Conservation (phyloP, 2,113 vertebrate species). For the Thunnus maccoyii region DNA sequence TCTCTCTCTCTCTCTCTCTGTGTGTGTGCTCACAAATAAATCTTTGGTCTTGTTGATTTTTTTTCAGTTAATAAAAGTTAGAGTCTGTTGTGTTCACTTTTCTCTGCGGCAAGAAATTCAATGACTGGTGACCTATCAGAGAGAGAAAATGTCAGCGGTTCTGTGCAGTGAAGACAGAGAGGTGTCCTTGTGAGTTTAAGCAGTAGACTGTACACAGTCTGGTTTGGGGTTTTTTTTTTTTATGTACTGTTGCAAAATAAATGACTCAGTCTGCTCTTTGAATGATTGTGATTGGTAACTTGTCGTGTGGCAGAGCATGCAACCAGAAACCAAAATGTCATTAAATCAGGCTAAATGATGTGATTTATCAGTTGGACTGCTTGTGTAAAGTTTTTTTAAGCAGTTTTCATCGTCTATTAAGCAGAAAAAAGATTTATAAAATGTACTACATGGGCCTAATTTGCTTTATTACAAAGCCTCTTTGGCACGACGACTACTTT, state of each 20-base stretch:
- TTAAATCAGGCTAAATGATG: constrained; percentile 7
- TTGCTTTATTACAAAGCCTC: neutral
- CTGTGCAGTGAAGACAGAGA: neutral
- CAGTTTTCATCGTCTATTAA: neutral
- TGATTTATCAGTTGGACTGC: neutral
- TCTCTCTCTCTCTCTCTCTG: neutral
- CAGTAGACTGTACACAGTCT: neutral
- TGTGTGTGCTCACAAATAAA: neutral
- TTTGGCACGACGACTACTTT: neutral
- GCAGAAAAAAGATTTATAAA: neutral
- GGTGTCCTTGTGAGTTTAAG: neutral
- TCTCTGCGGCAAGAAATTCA: constrained; percentile 1
- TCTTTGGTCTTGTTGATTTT: constrained; percentile 22
- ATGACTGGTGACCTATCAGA: constrained; percentile 17
- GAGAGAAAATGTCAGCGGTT: constrained; percentile 18
- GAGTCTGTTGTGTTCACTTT: constrained; percentile 1
- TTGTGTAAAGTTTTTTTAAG: neutral
- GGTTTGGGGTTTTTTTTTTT: neutral
- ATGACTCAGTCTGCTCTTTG: neutral
- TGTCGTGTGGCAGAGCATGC: neutral
- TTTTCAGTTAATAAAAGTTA: neutral
- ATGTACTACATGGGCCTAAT: neutral
- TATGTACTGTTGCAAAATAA: constrained; percentile 1
- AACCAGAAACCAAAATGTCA: neutral
- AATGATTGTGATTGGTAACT: neutral